These are phyloP conservation scores for Herpetotheres cachinnans DNA, from an alignment of 2,113 vertebrate genomes.

Conservation along the genomic window DNA sequence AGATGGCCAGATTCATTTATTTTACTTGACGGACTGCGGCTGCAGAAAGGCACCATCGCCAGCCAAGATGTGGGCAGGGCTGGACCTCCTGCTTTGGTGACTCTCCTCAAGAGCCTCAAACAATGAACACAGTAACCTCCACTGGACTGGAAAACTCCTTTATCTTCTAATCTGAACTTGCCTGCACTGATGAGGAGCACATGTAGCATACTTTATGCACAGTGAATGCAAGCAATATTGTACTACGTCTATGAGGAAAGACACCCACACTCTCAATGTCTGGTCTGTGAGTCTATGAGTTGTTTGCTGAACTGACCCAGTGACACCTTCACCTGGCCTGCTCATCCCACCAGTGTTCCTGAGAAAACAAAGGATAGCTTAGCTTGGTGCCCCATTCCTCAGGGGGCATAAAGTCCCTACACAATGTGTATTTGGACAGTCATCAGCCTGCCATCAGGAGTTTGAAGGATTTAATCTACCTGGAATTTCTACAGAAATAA, in stretches of 20 bases:
- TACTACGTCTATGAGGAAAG: neutral
- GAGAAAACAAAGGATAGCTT: neutral
- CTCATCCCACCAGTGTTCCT: neutral
- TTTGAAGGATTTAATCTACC: neutral
- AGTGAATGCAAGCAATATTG: neutral
- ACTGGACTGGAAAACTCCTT: neutral
- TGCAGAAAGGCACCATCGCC: neutral
- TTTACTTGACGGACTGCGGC: neutral
- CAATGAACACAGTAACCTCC: neutral
- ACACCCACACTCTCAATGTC: neutral
- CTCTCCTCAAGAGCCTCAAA: neutral
- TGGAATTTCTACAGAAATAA: neutral
- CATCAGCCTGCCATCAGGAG: neutral
- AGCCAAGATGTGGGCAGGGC: neutral
- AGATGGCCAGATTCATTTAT: constrained; percentile 27
- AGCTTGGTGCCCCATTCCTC: neutral
- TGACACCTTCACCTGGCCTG: neutral
- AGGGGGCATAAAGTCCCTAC: neutral
- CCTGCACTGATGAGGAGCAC: neutral
- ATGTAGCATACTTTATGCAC: neutral
- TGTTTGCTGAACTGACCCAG: neutral
- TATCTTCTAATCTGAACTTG: neutral
- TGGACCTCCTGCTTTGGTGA: neutral
- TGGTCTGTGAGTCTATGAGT: neutral
- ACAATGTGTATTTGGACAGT: neutral